Conservation (phyloP, 2,888 invertebrate genomes). For the Nezara viridula region DNA sequence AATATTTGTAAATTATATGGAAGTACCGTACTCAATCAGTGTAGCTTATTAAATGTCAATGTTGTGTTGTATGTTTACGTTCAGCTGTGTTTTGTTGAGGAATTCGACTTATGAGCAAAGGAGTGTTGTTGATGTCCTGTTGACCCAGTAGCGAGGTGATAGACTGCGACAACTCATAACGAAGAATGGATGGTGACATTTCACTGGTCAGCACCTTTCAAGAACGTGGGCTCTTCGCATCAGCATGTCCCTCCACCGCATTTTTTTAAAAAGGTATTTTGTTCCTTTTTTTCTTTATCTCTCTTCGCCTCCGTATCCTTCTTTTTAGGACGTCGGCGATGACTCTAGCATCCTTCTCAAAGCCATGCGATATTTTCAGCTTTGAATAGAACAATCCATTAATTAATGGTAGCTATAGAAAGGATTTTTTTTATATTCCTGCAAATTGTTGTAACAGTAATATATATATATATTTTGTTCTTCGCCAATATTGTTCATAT, state of each 20-base stretch:
- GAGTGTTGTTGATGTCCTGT: background rate
- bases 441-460: no score
- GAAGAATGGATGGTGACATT: constrained; percentile 36
- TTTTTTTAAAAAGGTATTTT: background rate
- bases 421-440: no score
- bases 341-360: background rate
- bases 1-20: no score
- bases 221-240: background rate
- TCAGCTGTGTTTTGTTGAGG: background rate
- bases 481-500: no score
- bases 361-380: background rate
- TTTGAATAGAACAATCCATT: background rate
- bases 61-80: background rate
- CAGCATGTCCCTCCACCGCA: background rate
- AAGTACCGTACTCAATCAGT: no score
- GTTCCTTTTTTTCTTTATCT: background rate
- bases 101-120: background rate
- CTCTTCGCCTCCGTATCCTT: background rate
- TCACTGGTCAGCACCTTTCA: constrained; percentile 37
- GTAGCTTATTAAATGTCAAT: background rate
- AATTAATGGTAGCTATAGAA: no score
- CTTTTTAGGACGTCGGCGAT: constrained; percentile 17
- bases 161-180: background rate
- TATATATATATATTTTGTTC: no score
- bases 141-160: constrained; percentile 47